Base-by-base conservation (phyloP, 2,113 vertebrate species). In the Alectura lathami region DNA sequence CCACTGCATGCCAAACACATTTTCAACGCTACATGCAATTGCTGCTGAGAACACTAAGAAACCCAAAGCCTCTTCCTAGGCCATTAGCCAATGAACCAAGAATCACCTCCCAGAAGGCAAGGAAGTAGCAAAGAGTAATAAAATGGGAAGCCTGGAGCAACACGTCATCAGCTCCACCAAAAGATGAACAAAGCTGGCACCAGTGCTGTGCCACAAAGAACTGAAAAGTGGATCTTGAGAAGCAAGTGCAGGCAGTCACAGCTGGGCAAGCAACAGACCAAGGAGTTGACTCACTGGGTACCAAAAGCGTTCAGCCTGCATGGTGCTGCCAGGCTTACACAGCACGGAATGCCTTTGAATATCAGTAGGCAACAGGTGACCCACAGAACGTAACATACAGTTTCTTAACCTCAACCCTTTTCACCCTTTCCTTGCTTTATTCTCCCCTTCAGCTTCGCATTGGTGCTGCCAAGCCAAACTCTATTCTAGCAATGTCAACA, bases 401-500 rank as follows among this genome's bases (percentile, higher is more conserved):
- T 10, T 22, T 9, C 27, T 42, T 34, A 5, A 36, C 15, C 30
- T n/a, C 20, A 5, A 24, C 14, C 4, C 24, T 62, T 22, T 29
- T 12, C 43, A 17, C 34, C 59, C 54, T 17, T 15, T 40, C 45
- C 67, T 11, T 3, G 63, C 63, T 83, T 94, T 51, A 42, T 54
- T 59, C 59, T 38, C 30, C 13, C 7, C 62, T 77, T 82, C 16
- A 4, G 85, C 88, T 79, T 45, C 6, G 70, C 85, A 64, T 68
- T 40, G 82, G 59, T 53, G 69, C 87, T 70, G 69, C 24, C 59
- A 57, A 30, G 15, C 30, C 79, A 83, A 97, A 89, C 68, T 90
- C 67, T 77, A 23, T 67, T 95, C 91, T 40, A 95, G 93, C 93
- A 94, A 75, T 24, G 27, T 88, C 97, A 97, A 94, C 89, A 95